Conservation (phyloP, 2,888 invertebrate species). For the Drosophila parthenogenetica region DNA sequence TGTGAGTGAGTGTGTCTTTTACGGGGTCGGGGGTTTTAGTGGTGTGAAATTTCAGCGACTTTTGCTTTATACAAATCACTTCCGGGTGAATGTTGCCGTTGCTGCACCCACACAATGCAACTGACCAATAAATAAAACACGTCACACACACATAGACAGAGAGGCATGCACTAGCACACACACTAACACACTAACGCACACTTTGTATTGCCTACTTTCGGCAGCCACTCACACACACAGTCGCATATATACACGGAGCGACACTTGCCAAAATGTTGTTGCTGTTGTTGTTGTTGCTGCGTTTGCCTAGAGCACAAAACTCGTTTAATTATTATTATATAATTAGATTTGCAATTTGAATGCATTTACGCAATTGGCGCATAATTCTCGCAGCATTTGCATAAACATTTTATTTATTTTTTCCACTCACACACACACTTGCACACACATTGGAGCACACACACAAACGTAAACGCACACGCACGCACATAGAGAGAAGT, state of each 20-base stretch:
- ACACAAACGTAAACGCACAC: neutral
- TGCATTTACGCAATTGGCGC: conserved; percentile 49
- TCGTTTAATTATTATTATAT: conserved; percentile 63
- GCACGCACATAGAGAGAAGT: conserved; percentile 12
- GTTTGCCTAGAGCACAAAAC: conserved; percentile 9
- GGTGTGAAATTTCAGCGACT: conserved; percentile 48
- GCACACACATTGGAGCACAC: neutral
- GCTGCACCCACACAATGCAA: conserved; percentile 51
- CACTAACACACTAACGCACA: conserved; percentile 2
- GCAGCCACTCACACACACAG: conserved; percentile 13
- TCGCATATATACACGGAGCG: neutral
- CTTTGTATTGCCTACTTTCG: conserved; percentile 35
- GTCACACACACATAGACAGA: conserved; percentile 21
- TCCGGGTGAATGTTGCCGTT: conserved; percentile 59
- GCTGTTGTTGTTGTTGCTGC: too few relatives aligned
- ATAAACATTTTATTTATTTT: conserved; percentile 62
- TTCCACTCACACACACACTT: conserved; percentile 7
- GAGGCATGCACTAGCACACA: conserved; percentile 8
- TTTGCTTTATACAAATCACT: conserved; percentile 64
- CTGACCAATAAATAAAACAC: conserved; percentile 39
- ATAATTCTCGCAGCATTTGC: conserved; percentile 61
- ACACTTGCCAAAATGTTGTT: conserved; percentile 19
- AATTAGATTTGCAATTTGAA: conserved; percentile 54
- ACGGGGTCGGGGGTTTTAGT: neutral
- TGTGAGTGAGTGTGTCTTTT: neutral